Conservation (phyloP, 2,797 vertebrate species). For the Rhinoraja longicauda region DNA sequence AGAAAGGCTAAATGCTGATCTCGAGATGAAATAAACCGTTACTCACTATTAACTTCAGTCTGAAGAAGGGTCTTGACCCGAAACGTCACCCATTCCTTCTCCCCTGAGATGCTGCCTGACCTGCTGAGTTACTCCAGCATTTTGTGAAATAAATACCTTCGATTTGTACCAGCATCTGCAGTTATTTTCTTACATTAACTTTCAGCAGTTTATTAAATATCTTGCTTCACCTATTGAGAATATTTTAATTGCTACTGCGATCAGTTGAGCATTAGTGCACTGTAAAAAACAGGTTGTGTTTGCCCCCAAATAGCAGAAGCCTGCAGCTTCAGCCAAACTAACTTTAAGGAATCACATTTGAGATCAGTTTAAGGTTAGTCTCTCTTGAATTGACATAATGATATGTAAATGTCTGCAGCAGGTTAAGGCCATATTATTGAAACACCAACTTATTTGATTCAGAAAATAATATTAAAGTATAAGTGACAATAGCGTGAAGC, state of each 20-base stretch:
- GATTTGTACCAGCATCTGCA: no score
- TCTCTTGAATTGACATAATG: not conserved
- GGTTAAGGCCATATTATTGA: not conserved
- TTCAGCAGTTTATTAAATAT: not conserved
- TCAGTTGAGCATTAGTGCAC: not conserved
- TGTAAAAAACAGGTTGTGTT: not conserved
- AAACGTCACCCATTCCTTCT: no score
- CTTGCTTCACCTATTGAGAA: not conserved
- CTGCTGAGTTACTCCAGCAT: no score
- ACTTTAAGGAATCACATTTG: not conserved
- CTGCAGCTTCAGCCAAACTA: not conserved
- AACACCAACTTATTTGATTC: not conserved
- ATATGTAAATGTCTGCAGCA: not conserved
- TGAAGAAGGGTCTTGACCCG: no score
- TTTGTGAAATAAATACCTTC: no score
- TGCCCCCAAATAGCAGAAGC: not conserved
- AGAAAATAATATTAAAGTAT: not conserved
- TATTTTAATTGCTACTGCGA: not conserved
- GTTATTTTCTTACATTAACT: no score
- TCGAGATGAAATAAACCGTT: not conserved
- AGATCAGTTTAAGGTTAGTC: not conserved
- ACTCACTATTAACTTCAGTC: no score
- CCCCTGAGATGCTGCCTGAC: no score
- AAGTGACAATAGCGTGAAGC: not conserved
- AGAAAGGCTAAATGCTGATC: not conserved